Evolutionary conservation across 2,888 invertebrate species (phyloP).

Genomic region (Pseudeuparius sepicola): DNA sequence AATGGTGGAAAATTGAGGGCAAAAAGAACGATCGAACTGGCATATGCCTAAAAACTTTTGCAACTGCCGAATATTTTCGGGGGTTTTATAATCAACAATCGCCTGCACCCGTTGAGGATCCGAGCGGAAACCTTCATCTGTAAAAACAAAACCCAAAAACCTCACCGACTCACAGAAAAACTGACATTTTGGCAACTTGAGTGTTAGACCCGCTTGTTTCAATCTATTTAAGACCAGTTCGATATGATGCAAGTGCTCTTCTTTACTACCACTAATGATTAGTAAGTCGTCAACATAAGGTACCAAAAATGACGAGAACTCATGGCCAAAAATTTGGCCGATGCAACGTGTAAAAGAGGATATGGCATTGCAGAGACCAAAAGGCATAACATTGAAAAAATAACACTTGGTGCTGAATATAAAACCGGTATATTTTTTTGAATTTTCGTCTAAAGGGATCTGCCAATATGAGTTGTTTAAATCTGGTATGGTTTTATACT

Average conservation of each 20-base stretch:
- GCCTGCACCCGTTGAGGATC: constrained; percentile 20
- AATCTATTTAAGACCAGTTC: constrained; percentile 12
- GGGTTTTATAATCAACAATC: constrained; percentile 25
- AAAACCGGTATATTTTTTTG: constrained; percentile 22
- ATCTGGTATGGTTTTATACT: constrained; percentile 15
- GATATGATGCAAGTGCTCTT: constrained; percentile 16
- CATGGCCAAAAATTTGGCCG: constrained; percentile 10
- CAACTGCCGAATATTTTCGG: constrained; percentile 25
- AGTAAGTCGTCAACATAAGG: constrained; percentile 18
- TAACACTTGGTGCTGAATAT: constrained; percentile 13
- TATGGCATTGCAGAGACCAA: constrained; percentile 14
- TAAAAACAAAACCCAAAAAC: constrained; percentile 16
- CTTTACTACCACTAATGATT: constrained; percentile 11
- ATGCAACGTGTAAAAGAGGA: constrained; percentile 10
- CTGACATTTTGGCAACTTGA: constrained; percentile 13
- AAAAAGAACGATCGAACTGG: too few relatives aligned
- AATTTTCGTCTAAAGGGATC: constrained; percentile 19
- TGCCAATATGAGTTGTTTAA: constrained; percentile 19
- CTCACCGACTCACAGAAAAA: constrained; percentile 13
- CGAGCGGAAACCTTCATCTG: constrained; percentile 10
- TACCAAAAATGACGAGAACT: constrained; percentile 11
- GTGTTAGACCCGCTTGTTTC: constrained; percentile 11
- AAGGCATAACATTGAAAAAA: constrained; percentile 17
- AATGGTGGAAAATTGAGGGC: constrained; percentile 18
- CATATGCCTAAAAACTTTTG: constrained; percentile 24